phyloP scores from a whole-genome alignment of 2,888 invertebrate genomes.

The Apantesis nais region DNA sequence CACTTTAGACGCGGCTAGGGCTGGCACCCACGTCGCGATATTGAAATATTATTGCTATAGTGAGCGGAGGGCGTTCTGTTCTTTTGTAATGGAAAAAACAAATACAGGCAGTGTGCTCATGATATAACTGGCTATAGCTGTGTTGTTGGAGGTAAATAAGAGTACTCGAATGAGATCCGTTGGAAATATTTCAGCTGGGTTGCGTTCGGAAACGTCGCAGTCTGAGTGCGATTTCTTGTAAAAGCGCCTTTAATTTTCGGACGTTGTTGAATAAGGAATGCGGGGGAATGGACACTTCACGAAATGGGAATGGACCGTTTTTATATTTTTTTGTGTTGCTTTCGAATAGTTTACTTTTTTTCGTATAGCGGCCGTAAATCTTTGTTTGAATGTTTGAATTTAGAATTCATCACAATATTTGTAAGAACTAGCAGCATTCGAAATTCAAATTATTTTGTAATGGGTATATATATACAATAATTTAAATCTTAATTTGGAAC shows the following conservation, averaged over 20 bases:
- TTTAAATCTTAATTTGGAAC: not conserved
- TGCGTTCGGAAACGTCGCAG: constrained; percentile 56
- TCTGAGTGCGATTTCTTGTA: constrained; percentile 84
- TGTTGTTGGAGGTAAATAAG: constrained; percentile 69
- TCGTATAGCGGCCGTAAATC: not conserved
- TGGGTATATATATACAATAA: not conserved
- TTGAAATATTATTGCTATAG: constrained; percentile 82
- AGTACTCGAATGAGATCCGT: constrained; percentile 68
- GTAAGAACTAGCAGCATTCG: not conserved
- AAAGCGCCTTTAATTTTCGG: constrained; percentile 75
- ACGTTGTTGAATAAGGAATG: constrained; percentile 82
- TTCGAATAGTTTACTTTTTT: constrained; percentile 2
- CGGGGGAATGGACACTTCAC: constrained; percentile 58
- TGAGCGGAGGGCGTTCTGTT: constrained; percentile 73
- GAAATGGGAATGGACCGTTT: constrained; percentile 46
- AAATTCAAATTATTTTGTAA: not conserved
- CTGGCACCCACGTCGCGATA: constrained; percentile 69
- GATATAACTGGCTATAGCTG: constrained; percentile 54
- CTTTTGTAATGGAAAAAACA: constrained; percentile 84
- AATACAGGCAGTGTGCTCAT: constrained; percentile 63
- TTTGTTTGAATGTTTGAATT: not conserved
- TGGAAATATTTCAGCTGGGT: constrained; percentile 74
- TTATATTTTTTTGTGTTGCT: constrained; percentile 21
- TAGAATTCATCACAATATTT: not conserved
- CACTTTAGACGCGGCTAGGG: constrained; percentile 73